phyloP scores from a whole-genome alignment of 2,888 invertebrate genomes.

The Diarsia dahlii region DNA sequence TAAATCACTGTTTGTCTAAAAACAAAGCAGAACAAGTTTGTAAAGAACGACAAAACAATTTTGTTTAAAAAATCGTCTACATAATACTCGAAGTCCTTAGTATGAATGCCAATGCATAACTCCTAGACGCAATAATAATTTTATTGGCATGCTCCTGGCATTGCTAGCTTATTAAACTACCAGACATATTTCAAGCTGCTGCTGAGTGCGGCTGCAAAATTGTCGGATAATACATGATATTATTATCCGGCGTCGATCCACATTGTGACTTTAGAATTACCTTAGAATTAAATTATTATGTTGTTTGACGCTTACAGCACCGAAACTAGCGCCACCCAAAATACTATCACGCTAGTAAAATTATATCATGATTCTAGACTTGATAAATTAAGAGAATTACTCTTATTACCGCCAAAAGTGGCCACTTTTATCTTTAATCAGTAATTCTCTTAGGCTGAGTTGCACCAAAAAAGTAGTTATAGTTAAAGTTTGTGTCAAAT shows the following conservation, averaged over 20 bases:
- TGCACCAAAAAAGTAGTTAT: too few relatives aligned
- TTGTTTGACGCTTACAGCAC: too few relatives aligned
- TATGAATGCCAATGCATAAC: conserved; percentile 20
- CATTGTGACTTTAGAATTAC: not conserved
- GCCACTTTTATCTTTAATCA: too few relatives aligned
- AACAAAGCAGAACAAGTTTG: not conserved
- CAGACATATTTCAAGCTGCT: conserved; percentile 29
- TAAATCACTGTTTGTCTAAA: not conserved
- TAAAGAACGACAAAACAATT: not conserved
- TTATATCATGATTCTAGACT: too few relatives aligned
- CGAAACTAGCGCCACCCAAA: too few relatives aligned
- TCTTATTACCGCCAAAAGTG: too few relatives aligned
- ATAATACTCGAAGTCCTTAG: not conserved
- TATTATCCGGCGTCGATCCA: not conserved
- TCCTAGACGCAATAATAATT: conserved; percentile 38
- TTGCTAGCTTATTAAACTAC: conserved; percentile 47
- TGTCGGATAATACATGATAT: not conserved
- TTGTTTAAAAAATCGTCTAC: not conserved
- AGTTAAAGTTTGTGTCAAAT: too few relatives aligned
- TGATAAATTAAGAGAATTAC: too few relatives aligned
- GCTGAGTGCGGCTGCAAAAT: conserved; percentile 3
- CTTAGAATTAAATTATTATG: not conserved
- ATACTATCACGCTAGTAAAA: too few relatives aligned
- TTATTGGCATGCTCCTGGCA: conserved; percentile 31
- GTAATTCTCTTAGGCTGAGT: too few relatives aligned